Evolutionary conservation across 2,888 invertebrate genomes (phyloP).

Genomic region (Amblyjoppa fuscipennis): DNA sequence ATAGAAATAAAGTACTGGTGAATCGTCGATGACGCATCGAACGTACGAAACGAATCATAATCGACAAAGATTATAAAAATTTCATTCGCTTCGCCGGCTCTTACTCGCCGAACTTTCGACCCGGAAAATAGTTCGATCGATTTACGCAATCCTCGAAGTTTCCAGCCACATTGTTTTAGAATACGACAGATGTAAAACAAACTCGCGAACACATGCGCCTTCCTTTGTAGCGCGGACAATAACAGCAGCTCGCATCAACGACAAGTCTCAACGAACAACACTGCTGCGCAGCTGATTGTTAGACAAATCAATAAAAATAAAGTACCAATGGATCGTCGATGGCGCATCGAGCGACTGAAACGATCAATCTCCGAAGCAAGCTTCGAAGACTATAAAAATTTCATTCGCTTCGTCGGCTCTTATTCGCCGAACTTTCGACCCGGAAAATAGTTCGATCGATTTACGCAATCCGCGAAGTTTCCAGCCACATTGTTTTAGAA

Average conservation of each 20-base stretch:
- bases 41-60: neutral
- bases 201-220: neutral
- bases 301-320: slow-evolving; percentile 51
- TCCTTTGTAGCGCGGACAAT: neutral
- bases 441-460: neutral
- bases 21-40: neutral
- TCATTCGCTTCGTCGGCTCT: neutral
- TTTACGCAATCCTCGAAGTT: neutral
- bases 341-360: slow-evolving; percentile 15
- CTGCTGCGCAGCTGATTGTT: slow-evolving; percentile 25
- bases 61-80: neutral
- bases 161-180: neutral
- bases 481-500: too few relatives aligned
- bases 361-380: neutral
- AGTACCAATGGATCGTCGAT: slow-evolving; percentile 31
- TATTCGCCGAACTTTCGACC: neutral
- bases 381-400: neutral
- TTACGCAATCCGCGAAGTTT: neutral
- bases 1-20: slow-evolving; percentile 24
- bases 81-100: neutral
- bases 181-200: too few relatives aligned
- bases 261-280: neutral
- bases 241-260: neutral
- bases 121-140: neutral
- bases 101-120: neutral